A percentile compares a stretch with the other conserved stretches of the same genome.
Evolutionary conservation across 2,888 invertebrate genomes (phyloP).

Genomic region (Trisateles emortualis): DNA sequence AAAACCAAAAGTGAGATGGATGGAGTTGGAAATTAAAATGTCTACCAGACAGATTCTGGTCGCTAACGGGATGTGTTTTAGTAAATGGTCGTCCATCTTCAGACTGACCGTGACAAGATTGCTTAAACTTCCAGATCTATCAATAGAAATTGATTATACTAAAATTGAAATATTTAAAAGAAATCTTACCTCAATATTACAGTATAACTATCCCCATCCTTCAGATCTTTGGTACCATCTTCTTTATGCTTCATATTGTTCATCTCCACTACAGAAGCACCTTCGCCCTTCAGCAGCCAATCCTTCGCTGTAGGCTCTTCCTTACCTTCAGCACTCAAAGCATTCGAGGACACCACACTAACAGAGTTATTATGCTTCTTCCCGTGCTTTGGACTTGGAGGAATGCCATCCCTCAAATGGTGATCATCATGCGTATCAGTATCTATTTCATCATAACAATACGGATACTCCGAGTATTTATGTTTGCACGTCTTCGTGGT

Average conservation of each 20-base stretch:
- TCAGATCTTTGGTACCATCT: slow-evolving; percentile 78
- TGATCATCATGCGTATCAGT: slow-evolving; percentile 90
- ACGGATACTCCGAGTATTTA: slow-evolving; percentile 95
- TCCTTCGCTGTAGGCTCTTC: slow-evolving; percentile 79
- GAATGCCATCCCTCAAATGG: slow-evolving; percentile 80
- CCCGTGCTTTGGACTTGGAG: slow-evolving; percentile 74
- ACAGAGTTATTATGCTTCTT: slow-evolving; percentile 81
- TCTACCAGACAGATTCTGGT: too few relatives aligned
- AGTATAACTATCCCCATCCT: slow-evolving; percentile 90
- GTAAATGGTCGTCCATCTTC: too few relatives aligned
- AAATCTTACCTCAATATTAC: slow-evolving; percentile 90
- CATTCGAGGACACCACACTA: slow-evolving; percentile 82
- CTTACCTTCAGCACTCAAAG: slow-evolving; percentile 70
- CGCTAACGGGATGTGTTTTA: too few relatives aligned
- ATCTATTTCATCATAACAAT: slow-evolving; percentile 94
- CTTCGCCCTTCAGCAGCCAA: slow-evolving; percentile 75
- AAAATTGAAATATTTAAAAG: neutral
- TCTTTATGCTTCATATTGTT: slow-evolving; percentile 82
- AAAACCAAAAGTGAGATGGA: too few relatives aligned
- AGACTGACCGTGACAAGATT: too few relatives aligned
- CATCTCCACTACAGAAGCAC: slow-evolving; percentile 77
- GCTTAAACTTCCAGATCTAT: too few relatives aligned
- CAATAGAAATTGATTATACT: too few relatives aligned
- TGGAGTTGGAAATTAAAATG: too few relatives aligned
- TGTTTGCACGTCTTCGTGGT: slow-evolving; percentile 93